Percentiles rank a stretch among this genome's conserved stretches.
Evolutionary conservation across 1,140 invertebrate species (phyloP).

Genomic region (Cherax quadricarinatus): DNA sequence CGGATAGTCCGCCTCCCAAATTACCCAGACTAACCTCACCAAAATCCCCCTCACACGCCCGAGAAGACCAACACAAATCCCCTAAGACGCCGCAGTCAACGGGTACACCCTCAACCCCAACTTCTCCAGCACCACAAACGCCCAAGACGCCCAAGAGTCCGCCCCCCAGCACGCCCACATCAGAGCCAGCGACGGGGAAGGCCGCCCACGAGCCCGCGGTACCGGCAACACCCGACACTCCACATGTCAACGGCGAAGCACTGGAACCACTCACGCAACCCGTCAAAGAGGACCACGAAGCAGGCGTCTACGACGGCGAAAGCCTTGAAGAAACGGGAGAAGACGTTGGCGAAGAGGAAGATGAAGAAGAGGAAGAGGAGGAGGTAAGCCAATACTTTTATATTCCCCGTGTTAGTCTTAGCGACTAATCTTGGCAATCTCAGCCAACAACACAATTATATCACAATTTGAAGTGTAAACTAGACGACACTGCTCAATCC

Average conservation of each 20-base stretch:
- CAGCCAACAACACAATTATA: too few relatives aligned
- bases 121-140: slow-evolving; percentile 41
- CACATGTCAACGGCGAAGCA: slow-evolving; percentile 17
- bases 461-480: too few relatives aligned
- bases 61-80: slow-evolving; percentile 53
- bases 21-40: slow-evolving; percentile 63
- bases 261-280: neutral
- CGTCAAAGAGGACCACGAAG: slow-evolving; percentile 69
- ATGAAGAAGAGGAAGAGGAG: slow-evolving; percentile 36
- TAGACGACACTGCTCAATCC: too few relatives aligned
- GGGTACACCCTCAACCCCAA: slow-evolving; percentile 16
- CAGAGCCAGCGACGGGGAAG: slow-evolving; percentile 6
- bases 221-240: slow-evolving; percentile 1
- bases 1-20: slow-evolving; percentile 46
- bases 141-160: slow-evolving; percentile 56
- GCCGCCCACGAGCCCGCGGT: slow-evolving; percentile 22
- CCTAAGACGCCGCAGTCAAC: slow-evolving; percentile 49
- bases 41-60: slow-evolving; percentile 54
- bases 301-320: slow-evolving; percentile 50
- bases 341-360: slow-evolving; percentile 16
- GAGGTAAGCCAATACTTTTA: slow-evolving; percentile 26
- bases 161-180: slow-evolving; percentile 19
- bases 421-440: too few relatives aligned
- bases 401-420: neutral
- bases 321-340: slow-evolving; percentile 20